A percentile compares a stretch with the other conserved stretches of the same genome.
Conservation (phyloP, 1,140 invertebrate genomes). For the Neotoxoptera formosana region DNA sequence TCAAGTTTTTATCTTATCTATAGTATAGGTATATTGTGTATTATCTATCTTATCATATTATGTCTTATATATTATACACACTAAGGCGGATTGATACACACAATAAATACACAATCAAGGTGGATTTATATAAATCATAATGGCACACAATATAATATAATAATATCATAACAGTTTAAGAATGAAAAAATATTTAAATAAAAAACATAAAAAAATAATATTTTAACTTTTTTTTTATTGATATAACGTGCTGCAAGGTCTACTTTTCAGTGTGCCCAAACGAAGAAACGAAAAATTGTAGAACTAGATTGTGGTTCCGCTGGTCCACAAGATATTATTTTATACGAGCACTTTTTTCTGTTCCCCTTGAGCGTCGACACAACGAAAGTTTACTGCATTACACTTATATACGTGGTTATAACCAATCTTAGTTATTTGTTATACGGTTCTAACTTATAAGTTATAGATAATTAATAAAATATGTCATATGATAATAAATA, state of each 20-base stretch:
- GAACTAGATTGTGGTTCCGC: background rate
- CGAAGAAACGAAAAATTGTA: background rate
- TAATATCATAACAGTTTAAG: background rate
- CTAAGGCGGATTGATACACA: background rate
- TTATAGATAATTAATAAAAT: too few relatives aligned
- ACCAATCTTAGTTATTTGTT: too few relatives aligned
- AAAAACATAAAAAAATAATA: background rate
- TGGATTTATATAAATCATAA: too few relatives aligned
- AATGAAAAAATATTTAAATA: background rate
- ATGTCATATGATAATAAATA: too few relatives aligned
- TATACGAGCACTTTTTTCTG: too few relatives aligned
- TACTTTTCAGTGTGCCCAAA: background rate
- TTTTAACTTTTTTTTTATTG: background rate
- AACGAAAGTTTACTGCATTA: too few relatives aligned
- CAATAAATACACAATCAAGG: too few relatives aligned
- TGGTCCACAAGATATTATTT: too few relatives aligned
- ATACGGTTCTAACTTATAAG: too few relatives aligned
- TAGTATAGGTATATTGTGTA: background rate
- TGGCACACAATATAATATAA: background rate
- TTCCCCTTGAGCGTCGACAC: too few relatives aligned
- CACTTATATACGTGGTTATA: too few relatives aligned
- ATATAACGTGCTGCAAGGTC: background rate
- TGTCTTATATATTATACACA: too few relatives aligned
- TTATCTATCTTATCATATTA: background rate
- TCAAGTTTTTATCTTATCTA: background rate